Base-by-base conservation (phyloP, 2,888 invertebrate species). In the Leptothorax acervorum region DNA sequence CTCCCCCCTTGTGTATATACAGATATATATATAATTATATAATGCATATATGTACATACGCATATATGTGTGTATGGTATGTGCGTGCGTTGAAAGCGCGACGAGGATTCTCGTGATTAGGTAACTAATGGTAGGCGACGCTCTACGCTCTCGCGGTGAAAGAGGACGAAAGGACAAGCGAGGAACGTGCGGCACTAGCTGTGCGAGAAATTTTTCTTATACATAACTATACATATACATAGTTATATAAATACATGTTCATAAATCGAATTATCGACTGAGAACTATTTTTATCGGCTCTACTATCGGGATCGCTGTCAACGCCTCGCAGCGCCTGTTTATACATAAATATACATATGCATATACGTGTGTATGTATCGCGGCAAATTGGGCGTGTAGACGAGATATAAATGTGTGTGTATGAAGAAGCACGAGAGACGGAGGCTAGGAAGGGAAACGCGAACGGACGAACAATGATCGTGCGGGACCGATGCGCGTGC, bases 221-320 rank as follows among this genome's bases (percentile, higher is more conserved):
- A 78, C 57, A 78, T 78, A 78, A 78, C 55, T 79, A 86, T 51
- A 81, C 57, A 75, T 82, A 83, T 82, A 79, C 73, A 83, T 83
- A 85, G 82, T 84, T 88, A 87, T 87, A 90, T n/a, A 83, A 35
- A 35, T 68, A 81, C 62, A 83, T 63, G 60, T 82, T 78, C 63
- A 81, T 81, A 81, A 81, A 81, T 81, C 51, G 79, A 85, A 90
- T 90, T 86, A 87, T 48, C 89, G 92, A 93, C 90, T 90, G 91
- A 91, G 89, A 89, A 87, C 89, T 92, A 93, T 92, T 92, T 92
- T 90, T 91, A 90, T 91, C 90, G 88, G 86, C 91, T 86, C 87
- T 81, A 86, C 83, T 90, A 87, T 91, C 86, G 90, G 85, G 86
- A 88, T 89, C 86, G 89, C 76, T 84, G 84, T 85, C 87, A 83